phyloP scores from a whole-genome alignment of 2,113 vertebrate species.

The Hydrochoerus hydrochaeris region DNA sequence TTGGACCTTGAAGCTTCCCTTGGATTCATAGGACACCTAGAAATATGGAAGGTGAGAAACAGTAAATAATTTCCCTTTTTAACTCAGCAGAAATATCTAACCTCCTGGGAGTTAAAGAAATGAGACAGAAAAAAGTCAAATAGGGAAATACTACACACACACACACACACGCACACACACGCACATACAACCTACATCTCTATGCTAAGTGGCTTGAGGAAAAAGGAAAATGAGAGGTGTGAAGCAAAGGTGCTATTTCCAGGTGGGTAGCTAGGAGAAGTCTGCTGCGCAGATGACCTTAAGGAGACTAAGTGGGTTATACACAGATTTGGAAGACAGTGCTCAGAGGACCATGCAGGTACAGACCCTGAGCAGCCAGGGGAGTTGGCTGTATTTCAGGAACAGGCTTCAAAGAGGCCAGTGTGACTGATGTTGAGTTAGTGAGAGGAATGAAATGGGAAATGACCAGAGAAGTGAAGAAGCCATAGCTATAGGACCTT shows the following conservation, averaged over 20 bases:
- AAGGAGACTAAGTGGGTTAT: not conserved
- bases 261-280: not conserved
- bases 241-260: not conserved
- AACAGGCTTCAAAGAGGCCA: not conserved
- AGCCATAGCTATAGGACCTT: not conserved
- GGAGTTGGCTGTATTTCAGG: not conserved
- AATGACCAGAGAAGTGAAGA: not conserved
- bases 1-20: not conserved
- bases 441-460: not conserved
- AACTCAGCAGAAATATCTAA: not conserved
- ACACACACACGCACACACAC: not conserved
- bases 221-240: not conserved
- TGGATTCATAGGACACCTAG: not conserved
- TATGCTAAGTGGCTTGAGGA: not conserved
- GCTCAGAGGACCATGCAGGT: not conserved
- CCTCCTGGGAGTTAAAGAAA: not conserved
- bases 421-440: not conserved
- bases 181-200: not conserved
- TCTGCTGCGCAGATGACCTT: not conserved
- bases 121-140: not conserved
- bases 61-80: not conserved
- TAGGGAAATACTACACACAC: not conserved
- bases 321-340: not conserved
- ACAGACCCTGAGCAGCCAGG: not conserved
- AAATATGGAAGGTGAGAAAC: constrained; percentile 22